These are phyloP conservation scores for Drosophila santomea DNA, from an alignment of 1,140 invertebrate species.

Conservation along the genomic window DNA sequence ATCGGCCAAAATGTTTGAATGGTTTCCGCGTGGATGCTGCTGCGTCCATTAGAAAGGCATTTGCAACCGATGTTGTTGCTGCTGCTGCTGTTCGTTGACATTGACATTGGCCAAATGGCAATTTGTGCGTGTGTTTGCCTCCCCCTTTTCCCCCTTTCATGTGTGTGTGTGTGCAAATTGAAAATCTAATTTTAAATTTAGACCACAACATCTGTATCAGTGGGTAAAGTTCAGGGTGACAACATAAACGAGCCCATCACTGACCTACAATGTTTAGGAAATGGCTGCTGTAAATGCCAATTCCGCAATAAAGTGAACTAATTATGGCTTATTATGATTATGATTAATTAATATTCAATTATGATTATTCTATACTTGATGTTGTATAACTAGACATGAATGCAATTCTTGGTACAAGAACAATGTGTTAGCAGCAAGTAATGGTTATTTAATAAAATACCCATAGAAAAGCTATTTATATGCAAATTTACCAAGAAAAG, in stretches of 20 bases:
- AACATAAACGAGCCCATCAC: slow-evolving; percentile 39
- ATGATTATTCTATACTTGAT: background rate
- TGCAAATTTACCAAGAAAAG: slow-evolving; percentile 1
- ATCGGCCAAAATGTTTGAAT: slow-evolving; percentile 66
- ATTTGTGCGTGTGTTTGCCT: slow-evolving; percentile 57
- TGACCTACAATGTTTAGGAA: slow-evolving; percentile 38
- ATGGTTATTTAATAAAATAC: slow-evolving; percentile 9
- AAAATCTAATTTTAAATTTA: slow-evolving; percentile 67
- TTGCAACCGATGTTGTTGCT: slow-evolving; percentile 51
- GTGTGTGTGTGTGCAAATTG: slow-evolving; percentile 36
- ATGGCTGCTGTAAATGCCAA: background rate
- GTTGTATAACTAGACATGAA: background rate
- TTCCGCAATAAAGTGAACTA: background rate
- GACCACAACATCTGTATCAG: slow-evolving; percentile 66
- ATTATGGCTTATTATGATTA: background rate
- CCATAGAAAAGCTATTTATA: slow-evolving; percentile 21
- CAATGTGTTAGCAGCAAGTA: background rate
- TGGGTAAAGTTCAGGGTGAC: slow-evolving; percentile 67
- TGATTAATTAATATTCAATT: too few species aligned
- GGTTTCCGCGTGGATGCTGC: slow-evolving; percentile 76
- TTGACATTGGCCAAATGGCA: slow-evolving; percentile 79
- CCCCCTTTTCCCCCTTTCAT: background rate
- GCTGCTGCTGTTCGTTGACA: slow-evolving; percentile 61
- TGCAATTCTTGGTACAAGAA: background rate
- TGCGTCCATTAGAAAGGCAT: slow-evolving; percentile 75